These are phyloP conservation scores for Alitta virens DNA, from an alignment of 2,888 invertebrate genomes.

Conservation along the genomic window DNA sequence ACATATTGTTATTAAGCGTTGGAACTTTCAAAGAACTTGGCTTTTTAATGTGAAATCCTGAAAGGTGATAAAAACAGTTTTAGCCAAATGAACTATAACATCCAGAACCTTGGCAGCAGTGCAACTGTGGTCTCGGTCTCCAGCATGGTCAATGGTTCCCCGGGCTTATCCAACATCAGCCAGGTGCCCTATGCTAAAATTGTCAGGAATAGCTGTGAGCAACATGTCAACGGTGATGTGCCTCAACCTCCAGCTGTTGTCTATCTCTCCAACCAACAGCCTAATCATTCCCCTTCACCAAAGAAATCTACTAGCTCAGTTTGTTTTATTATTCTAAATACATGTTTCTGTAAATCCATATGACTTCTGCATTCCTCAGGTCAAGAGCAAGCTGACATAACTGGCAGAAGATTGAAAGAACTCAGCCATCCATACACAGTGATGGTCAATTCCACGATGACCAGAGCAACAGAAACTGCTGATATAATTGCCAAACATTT, in stretches of 20 bases:
- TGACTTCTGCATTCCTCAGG: constrained; percentile 64
- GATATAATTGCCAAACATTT: constrained; percentile 75
- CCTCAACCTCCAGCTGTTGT: neutral
- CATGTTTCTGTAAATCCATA: too few species aligned
- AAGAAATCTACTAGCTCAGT: too few species aligned
- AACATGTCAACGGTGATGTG: neutral
- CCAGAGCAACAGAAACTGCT: constrained; percentile 88
- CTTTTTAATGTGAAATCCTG: too few species aligned
- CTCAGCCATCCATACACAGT: constrained; percentile 76
- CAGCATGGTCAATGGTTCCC: neutral
- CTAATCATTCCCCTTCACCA: constrained; percentile 1
- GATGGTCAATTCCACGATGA: constrained; percentile 87
- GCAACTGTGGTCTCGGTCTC: neutral
- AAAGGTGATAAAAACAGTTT: too few species aligned
- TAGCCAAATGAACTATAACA: too few species aligned
- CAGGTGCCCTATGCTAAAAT: constrained; percentile 11
- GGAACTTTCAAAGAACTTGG: too few species aligned
- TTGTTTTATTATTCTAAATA: too few species aligned
- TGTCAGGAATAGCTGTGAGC: constrained; percentile 3
- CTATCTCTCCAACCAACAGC: neutral
- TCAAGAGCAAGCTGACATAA: constrained; percentile 77
- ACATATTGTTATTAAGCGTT: too few species aligned
- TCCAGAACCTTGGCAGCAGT: too few species aligned
- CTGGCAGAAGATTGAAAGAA: constrained; percentile 75
- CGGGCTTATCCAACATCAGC: neutral